These are phyloP conservation scores for Hippopotamus amphibius DNA, from an alignment of 2,113 vertebrate species.

Conservation along the genomic window DNA sequence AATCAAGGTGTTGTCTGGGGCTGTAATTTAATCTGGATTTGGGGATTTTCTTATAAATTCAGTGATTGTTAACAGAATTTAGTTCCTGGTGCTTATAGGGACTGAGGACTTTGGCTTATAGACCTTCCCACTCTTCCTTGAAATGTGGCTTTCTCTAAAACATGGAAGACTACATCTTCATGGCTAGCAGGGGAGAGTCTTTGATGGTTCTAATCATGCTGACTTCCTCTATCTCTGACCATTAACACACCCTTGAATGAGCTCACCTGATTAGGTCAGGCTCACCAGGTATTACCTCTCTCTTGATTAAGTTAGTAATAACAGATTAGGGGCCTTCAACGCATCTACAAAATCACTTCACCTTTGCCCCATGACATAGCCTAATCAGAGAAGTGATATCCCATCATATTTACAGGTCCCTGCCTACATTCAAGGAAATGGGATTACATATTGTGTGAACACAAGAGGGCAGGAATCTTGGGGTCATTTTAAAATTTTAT, in stretches of 20 bases:
- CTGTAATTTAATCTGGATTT: background rate
- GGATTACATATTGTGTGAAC: background rate
- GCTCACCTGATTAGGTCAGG: background rate
- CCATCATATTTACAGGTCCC: background rate
- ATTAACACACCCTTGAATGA: background rate
- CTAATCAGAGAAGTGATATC: background rate
- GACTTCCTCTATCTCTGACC: background rate
- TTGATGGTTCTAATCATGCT: background rate
- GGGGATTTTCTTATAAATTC: background rate
- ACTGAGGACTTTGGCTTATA: background rate
- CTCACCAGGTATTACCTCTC: background rate
- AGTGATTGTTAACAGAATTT: background rate
- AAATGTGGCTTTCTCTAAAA: background rate
- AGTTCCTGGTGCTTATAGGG: background rate
- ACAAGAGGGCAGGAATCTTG: background rate
- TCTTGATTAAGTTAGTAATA: background rate
- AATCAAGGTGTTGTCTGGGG: background rate
- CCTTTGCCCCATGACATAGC: background rate
- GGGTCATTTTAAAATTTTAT: background rate
- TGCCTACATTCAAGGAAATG: background rate
- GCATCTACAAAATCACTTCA: background rate
- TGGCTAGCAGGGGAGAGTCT: background rate
- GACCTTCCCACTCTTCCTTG: background rate
- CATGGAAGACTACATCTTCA: background rate
- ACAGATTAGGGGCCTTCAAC: background rate